Base-by-base conservation (phyloP, 2,113 vertebrate genomes). In the Ibidorhyncha struthersii region DNA sequence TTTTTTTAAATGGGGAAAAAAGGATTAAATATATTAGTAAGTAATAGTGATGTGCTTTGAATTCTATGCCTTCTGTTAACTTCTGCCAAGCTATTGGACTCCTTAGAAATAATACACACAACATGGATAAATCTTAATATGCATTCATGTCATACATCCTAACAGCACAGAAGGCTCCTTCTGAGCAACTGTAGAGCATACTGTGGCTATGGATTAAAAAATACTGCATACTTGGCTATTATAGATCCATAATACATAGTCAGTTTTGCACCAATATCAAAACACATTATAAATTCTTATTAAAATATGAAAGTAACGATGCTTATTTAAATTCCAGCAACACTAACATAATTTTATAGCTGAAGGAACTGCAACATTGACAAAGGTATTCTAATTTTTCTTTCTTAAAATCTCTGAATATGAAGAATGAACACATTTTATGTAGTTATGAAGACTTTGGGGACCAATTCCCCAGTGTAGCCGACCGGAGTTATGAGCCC, bases 101-200 rank as follows among this genome's bases (percentile, higher is more conserved):
- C 89, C 87, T 96, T 72, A 61, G 76, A 71, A 90, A 65, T 90
- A 90, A 38, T 43, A 76, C 76, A 77, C 9, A 92, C 26, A 94
- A 93, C 53, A 83, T 18, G 74, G 87, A 87, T 86, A 95, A 85
- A 93, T 80, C 86, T 96, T 96, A 97, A 95, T 96, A 96, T 69
- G 94, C 86, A 96, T 97, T 96, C 95, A 95, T 90, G 78, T 93
- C 76, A n/a, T 92, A 93, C 58, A 84, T 90, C 59, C 72, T 94
- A 94, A 95, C 91, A 89, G 92, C 86, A 96, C 81, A 89, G 89
- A 96, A 96, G 93, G 86, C 76, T 97, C 90, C 86, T 96, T 96
- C 88, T 73, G 49, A 95, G 91, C 70, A 91, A 95, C 86, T 85
- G 71, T 4, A 90, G 71, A 90, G 82, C 95, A 96, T 95, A 84